Conservation (phyloP, 2,797 vertebrate species). For the Propithecus deckenii region DNA sequence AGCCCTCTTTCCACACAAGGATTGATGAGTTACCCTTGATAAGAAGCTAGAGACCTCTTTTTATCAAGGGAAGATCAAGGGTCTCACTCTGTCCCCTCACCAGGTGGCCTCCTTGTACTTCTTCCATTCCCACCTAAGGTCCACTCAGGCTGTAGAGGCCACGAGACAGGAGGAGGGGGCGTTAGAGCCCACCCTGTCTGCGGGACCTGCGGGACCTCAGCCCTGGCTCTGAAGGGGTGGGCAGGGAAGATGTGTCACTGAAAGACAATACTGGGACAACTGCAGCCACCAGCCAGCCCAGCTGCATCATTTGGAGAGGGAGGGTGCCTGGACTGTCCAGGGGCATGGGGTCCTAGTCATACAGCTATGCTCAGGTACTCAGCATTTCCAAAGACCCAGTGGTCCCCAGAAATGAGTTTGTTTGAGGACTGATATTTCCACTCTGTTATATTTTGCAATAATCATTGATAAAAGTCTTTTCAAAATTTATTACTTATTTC, state of each 20-base stretch:
- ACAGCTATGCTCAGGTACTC: neutral
- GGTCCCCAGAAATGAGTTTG: neutral
- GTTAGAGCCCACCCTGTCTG: neutral
- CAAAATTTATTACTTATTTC: neutral
- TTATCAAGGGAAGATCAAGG: neutral
- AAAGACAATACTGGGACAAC: neutral
- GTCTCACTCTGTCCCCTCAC: neutral
- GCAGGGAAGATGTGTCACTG: neutral
- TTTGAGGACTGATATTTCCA: neutral
- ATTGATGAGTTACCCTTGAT: neutral
- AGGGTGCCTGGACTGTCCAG: too few species aligned
- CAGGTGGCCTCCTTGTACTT: neutral
- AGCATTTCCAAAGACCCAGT: neutral
- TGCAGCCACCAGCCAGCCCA: too few species aligned
- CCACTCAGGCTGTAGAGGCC: neutral
- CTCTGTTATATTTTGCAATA: slow-evolving; percentile 15
- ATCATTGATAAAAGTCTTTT: neutral
- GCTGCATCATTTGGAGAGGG: neutral
- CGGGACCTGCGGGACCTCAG: neutral
- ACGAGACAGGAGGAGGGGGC: neutral
- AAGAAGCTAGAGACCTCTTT: neutral
- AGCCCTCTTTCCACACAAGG: neutral
- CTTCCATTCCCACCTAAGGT: neutral
- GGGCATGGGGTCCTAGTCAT: neutral
- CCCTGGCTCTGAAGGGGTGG: neutral